Conservation (phyloP, 1,140 invertebrate genomes). For the Heliothis virescens region DNA sequence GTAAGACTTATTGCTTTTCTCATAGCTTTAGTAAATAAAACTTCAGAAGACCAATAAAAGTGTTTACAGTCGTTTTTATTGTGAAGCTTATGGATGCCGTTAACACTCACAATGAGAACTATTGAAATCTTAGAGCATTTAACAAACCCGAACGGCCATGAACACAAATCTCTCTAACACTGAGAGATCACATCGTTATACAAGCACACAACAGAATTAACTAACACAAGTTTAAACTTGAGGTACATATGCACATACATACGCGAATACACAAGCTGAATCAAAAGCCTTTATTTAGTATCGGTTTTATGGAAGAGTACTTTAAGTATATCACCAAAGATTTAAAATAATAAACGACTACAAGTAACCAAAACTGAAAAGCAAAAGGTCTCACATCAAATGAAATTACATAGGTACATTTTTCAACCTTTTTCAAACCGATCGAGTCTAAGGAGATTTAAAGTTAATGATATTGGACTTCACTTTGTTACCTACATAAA, state of each 20-base stretch:
- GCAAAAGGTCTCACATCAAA: not conserved
- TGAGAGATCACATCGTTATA: too few relatives aligned
- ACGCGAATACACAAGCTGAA: too few relatives aligned
- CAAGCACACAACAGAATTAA: too few relatives aligned
- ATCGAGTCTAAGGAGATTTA: slow-evolving; percentile 1
- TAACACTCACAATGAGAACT: slow-evolving; percentile 23
- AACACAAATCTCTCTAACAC: too few relatives aligned
- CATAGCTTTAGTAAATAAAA: not conserved
- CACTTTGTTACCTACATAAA: slow-evolving; percentile 3
- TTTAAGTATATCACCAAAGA: not conserved
- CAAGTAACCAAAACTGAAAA: too few relatives aligned
- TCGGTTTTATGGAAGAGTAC: too few relatives aligned
- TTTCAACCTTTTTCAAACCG: not conserved
- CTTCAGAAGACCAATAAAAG: slow-evolving; percentile 14
- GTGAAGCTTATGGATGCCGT: not conserved
- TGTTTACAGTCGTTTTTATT: slow-evolving; percentile 18
- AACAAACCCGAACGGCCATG: not conserved
- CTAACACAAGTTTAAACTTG: too few relatives aligned
- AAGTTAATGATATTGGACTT: not conserved
- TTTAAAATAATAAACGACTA: too few relatives aligned
- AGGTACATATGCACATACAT: too few relatives aligned
- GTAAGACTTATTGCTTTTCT: too few relatives aligned
- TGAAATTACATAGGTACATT: not conserved
- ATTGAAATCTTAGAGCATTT: not conserved
- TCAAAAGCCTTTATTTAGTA: too few relatives aligned